phyloP scores from a whole-genome alignment of 2,113 vertebrate species.

The Narcine bancroftii region DNA sequence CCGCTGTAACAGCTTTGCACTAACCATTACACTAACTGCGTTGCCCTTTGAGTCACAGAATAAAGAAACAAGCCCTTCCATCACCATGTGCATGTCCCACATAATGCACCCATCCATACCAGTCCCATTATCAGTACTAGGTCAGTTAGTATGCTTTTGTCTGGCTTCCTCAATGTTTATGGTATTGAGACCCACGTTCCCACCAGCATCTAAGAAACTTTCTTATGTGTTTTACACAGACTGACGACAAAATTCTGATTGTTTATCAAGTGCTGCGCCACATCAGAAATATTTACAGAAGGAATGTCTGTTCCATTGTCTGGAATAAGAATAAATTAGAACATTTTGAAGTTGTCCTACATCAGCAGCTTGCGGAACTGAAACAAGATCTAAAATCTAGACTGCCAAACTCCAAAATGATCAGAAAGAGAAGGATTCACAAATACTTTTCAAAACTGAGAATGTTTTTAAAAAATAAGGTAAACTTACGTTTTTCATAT shows the following conservation, averaged over 20 bases:
- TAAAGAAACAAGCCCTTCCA: too few species aligned
- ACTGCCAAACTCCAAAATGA: not conserved
- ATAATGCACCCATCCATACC: too few species aligned
- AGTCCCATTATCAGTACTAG: too few species aligned
- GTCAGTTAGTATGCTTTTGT: not conserved
- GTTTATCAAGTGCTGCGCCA: not conserved
- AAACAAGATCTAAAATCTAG: not conserved
- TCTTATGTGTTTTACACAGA: not conserved
- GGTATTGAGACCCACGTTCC: not conserved
- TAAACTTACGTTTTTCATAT: not conserved
- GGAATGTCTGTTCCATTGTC: not conserved
- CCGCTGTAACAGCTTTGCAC: too few species aligned
- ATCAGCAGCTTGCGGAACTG: not conserved
- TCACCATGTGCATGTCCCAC: too few species aligned
- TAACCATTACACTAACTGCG: too few species aligned
- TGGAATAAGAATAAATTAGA: not conserved
- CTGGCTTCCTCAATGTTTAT: not conserved
- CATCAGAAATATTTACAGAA: not conserved
- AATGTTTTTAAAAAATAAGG: not conserved
- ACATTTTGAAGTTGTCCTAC: not conserved
- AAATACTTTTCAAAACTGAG: conserved; percentile 2
- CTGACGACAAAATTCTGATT: not conserved
- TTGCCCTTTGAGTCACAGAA: too few species aligned
- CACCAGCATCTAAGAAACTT: not conserved
- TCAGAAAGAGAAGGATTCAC: not conserved